Evolutionary conservation across 2,888 invertebrate genomes (phyloP), one percentile per base, ranked within the genome.

Genomic region (Drosophila paucipuncta): DNA sequence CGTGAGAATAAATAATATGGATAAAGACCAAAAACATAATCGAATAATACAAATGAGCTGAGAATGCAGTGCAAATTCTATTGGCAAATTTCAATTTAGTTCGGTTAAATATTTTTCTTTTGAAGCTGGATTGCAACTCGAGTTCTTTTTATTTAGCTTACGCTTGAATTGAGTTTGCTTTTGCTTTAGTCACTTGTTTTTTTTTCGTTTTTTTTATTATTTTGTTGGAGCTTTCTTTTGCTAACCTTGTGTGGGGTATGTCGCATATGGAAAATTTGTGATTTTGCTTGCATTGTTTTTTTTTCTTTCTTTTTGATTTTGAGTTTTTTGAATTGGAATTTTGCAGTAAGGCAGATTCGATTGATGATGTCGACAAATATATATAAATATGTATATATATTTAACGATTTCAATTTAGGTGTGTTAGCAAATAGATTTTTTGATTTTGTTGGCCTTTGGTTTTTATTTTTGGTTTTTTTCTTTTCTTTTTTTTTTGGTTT

Each of bases 221-320:
- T n/a, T 61, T 67, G 54, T 37, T 68, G 58, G 54, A 49, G 66
- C 66, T 60, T 62, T 25, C 47, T 47, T 78, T 83, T 88, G 89
- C 85, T 86, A 86, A 86, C 85, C 85, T 86, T 86, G 85, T 86
- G 90, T 72, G 90, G 81, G 81, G 78, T 69, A 74, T 88, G 90
- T 90, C 88, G 83, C 85, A 88, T 83, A 81, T 90, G 89, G 81
- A 81, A 86, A 90, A 85, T 86, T 86, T 90, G 83, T 85, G 90
- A 83, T 86, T 86, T 86, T 72, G 85, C 90, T 86, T 90, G 90
- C 85, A 86, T 86, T 72, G 57, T 82, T 74, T 83, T 70, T 58
- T 31, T 16, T 16, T 55, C 16, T 28, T 37, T 37, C 4, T 28
- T 18, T 55, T 30, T 41, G 37, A 39, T 13, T 28, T 37, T 35